These are phyloP conservation scores for Anastrepha obliqua DNA, from an alignment of 1,140 invertebrate genomes.

Conservation along the genomic window DNA sequence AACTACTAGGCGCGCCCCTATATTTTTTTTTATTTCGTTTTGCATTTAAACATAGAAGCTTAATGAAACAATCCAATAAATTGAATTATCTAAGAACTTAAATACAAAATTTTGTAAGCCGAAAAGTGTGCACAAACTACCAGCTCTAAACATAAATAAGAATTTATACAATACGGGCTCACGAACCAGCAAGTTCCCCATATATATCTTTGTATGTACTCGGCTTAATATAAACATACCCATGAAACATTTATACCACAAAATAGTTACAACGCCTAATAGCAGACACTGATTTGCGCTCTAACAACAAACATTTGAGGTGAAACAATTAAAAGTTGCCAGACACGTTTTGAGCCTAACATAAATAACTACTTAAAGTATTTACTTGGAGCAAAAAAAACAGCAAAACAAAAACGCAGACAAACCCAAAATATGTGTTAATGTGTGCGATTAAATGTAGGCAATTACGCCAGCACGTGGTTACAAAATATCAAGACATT, in stretches of 20 bases:
- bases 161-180: too few relatives aligned
- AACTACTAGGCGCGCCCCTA: too few relatives aligned
- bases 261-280: conserved; percentile 17
- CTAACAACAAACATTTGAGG: conserved; percentile 33
- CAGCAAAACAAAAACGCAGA: neutral
- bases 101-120: too few relatives aligned
- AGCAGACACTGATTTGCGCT: neutral
- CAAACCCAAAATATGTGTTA: conserved; percentile 5
- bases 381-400: neutral
- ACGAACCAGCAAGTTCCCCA: too few relatives aligned
- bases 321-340: conserved; percentile 44
- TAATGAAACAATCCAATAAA: too few relatives aligned
- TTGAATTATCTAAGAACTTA: too few relatives aligned
- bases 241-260: neutral
- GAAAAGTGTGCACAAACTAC: too few relatives aligned
- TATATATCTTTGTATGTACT: too few relatives aligned
- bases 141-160: too few relatives aligned
- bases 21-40: too few relatives aligned
- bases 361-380: conserved; percentile 12
- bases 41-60: too few relatives aligned
- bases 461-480: neutral
- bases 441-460: conserved; percentile 24
- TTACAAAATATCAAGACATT: conserved; percentile 12
- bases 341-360: conserved; percentile 23
- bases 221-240: too few relatives aligned